Evolutionary conservation across 2,888 invertebrate species (phyloP), one percentile per base, ranked within the genome.

Genomic region (Sylvicola cinctus): DNA sequence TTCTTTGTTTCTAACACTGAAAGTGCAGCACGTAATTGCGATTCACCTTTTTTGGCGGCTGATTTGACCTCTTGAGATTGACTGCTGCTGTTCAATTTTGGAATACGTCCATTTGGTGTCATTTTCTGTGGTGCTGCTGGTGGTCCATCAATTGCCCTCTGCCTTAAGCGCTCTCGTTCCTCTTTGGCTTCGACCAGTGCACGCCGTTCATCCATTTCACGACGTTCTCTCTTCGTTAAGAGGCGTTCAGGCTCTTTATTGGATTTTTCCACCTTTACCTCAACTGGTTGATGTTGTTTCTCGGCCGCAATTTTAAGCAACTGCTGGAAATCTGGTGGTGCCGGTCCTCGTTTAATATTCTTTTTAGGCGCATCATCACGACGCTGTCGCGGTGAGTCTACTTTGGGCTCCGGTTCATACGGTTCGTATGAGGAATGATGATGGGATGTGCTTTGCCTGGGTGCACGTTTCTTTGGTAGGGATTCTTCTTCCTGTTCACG

Each of bases 251-350:
- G 63, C 38, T 73, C 71, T 14, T 63, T 60, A 39, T 56, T 53
- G 5, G 66, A 63, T 38, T 71, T 51, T 42, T 65, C 55, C 33
- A 55, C 49, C 42, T 69, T 66, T 37, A 72, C 54, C 17, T 71
- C 63, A 2, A 84, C 51, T 0, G 85, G 85, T 49, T 84, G 79
- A 50, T 70, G 66, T 42, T 84, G 84, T 49, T 85, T 85, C 48
- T 79, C 70, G 44, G 77, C 80, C 0, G 87, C 87, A 6, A 87
- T 58, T 55, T 83, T 79, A 3, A 90, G 52, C 15, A 90, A 52
- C 37, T 79, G 71, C 44, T 69, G 64, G 49, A 84, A 88, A 52
- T 81, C 78, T 52, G 85, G 66, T 1, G 76, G 74, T 0, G 84
- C 79, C 3, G 80, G 79, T 31, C 61, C 52, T 3, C 20, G 20